phyloP scores from a whole-genome alignment of 1,140 invertebrate genomes.

The Cherax quadricarinatus region DNA sequence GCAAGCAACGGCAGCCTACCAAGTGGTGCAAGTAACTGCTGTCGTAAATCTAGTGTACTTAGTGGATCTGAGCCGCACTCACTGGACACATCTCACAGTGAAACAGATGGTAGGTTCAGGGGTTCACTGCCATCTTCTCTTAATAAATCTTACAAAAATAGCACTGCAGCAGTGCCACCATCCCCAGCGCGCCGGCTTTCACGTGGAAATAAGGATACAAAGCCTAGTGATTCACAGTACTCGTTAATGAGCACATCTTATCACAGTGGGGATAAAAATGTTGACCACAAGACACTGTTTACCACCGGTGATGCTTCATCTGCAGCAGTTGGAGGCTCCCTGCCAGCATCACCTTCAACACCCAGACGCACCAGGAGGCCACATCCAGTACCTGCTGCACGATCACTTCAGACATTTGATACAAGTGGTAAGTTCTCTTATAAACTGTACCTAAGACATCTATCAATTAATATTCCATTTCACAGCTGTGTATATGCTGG shows the following conservation, averaged over 20 bases:
- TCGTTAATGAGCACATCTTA: not conserved
- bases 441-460: not conserved
- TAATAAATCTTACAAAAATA: not conserved
- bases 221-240: not conserved
- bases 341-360: not conserved
- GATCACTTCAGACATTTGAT: constrained; percentile 23
- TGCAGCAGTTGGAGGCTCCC: not conserved
- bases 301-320: not conserved
- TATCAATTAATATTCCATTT: no score
- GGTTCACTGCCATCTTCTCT: not conserved
- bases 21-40: not conserved
- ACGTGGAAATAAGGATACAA: not conserved
- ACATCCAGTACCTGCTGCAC: constrained; percentile 18
- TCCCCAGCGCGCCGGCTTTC: not conserved
- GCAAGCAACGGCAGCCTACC: no score
- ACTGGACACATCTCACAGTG: not conserved
- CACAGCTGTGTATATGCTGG: no score
- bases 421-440: not conserved
- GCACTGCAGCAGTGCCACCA: not conserved
- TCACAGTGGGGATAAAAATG: not conserved
- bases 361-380: not conserved
- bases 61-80: not conserved
- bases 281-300: not conserved
- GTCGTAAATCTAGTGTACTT: not conserved
- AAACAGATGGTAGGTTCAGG: not conserved